Evolutionary conservation across 2,113 vertebrate species (phyloP).

Genomic region (Onychorhynchus coronatus): DNA sequence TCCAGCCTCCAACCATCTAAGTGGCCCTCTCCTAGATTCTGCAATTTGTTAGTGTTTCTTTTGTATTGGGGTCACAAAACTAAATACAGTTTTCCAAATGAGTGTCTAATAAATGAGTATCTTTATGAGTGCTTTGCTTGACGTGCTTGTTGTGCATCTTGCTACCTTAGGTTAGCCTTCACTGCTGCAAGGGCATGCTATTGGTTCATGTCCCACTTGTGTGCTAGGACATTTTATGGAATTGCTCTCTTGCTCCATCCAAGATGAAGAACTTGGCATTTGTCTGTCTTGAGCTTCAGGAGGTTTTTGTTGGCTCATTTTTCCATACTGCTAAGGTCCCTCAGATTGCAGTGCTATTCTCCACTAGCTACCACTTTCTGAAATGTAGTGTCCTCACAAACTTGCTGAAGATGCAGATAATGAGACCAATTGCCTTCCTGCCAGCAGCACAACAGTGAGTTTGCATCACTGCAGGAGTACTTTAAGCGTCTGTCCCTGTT

Average conservation of each 20-base stretch:
- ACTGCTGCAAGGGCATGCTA: rapidly evolving
- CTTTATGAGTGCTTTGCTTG: background rate
- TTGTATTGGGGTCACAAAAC: background rate
- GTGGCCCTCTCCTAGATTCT: background rate
- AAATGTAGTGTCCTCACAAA: background rate
- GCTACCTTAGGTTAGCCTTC: background rate
- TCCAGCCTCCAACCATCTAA: background rate
- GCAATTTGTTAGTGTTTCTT: background rate
- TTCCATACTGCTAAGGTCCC: background rate
- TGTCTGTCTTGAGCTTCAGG: background rate
- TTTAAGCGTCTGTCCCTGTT: background rate
- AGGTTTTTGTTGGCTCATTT: background rate
- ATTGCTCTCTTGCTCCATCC: background rate
- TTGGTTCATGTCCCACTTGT: background rate
- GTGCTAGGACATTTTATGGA: background rate
- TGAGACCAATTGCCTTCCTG: background rate
- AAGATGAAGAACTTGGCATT: background rate
- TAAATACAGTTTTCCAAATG: background rate
- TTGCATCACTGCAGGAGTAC: background rate
- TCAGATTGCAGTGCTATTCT: background rate
- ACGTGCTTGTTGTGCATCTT: rapidly evolving
- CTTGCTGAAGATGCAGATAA: background rate
- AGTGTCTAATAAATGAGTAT: background rate
- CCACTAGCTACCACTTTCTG: background rate
- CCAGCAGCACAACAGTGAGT: background rate